These are phyloP conservation scores for Pseudochaenichthys georgianus DNA, from an alignment of 2,797 vertebrate species.

Conservation along the genomic window DNA sequence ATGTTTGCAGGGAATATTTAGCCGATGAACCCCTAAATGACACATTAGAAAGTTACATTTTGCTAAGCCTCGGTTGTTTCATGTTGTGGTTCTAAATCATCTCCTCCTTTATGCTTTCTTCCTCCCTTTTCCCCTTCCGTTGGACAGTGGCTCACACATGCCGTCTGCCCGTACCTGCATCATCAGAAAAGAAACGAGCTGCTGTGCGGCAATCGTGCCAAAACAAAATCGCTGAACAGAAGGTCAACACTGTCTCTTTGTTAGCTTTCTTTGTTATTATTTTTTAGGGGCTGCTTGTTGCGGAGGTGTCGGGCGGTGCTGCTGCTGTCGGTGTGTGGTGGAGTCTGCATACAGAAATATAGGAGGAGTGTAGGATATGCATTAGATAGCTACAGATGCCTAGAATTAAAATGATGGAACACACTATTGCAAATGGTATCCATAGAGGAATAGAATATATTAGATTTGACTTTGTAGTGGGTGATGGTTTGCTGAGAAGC, in stretches of 20 bases:
- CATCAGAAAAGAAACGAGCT: slow-evolving; percentile 47
- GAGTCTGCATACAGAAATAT: slow-evolving; percentile 24
- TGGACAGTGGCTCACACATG: slow-evolving; percentile 5
- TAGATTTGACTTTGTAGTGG: slow-evolving; percentile 7
- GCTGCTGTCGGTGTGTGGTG: slow-evolving; percentile 17
- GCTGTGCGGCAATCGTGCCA: slow-evolving; percentile 56
- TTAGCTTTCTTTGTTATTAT: slow-evolving; percentile 27
- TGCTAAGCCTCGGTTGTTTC: slow-evolving; percentile 17
- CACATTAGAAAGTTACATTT: slow-evolving; percentile 25
- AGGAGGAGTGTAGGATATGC: slow-evolving; percentile 2
- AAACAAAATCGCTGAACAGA: slow-evolving; percentile 65
- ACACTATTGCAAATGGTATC: background rate
- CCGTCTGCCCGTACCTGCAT: slow-evolving; percentile 69
- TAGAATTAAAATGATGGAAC: slow-evolving; percentile 19
- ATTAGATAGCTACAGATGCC: background rate
- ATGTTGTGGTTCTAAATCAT: slow-evolving; percentile 13
- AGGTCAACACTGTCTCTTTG: slow-evolving; percentile 28
- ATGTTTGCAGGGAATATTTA: background rate
- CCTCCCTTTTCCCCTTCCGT: background rate
- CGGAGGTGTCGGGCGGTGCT: slow-evolving; percentile 23
- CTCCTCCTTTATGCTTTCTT: background rate
- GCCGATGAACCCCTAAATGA: background rate
- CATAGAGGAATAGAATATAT: slow-evolving; percentile 12
- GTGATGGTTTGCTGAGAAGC: slow-evolving; percentile 23
- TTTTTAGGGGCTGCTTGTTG: slow-evolving; percentile 19